Evolutionary conservation across 2,797 vertebrate species (phyloP), one percentile per base, ranked within the genome.

Genomic region (Chlorospingus flavigularis): DNA sequence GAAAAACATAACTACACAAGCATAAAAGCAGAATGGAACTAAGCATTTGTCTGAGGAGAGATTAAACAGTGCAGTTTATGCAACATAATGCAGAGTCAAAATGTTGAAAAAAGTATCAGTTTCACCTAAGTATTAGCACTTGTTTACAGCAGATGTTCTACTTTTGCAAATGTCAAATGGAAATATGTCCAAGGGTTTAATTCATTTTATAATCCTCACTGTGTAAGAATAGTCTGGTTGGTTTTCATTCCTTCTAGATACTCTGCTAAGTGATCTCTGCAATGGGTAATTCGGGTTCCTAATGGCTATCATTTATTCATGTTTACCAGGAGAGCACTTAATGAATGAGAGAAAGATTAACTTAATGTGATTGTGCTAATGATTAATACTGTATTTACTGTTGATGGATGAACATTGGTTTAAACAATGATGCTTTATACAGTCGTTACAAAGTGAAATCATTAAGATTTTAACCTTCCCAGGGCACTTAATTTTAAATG

Each of bases 291-390:
- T 97, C 39, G 16, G 83, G 77, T 87, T 95, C 74, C 86, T 96
- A 92, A 91, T 89, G 71, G 70, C 90, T 94, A 91, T 97, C 65
- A 95, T 91, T 97, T 97, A 97, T 97, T 97, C 84, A 87, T 97
- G 89, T 78, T 96, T 92, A 91, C 66, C 91, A 93, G 82, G 77
- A 96, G 83, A 82, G 30, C 62, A 73, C 72, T 96, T 94, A 78
- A 89, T 88, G 66, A 94, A 86, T 87, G 70, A 75, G 75, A 79
- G 62, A 77, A 86, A 81, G 77, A 97, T 96, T 87, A 95, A 84
- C 24, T 70, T 93, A 71, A 79, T 83, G 28, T 94, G 73, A 93
- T 94, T 90, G 92, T 95, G 83, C 70, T 92, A 67, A 82, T 82
- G 67, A 86, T 91, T 92, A 95, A 86, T 92, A 94, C 31, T 89